These are phyloP conservation scores for Muscicapa adusta DNA, from an alignment of 2,113 vertebrate genomes.

Conservation along the genomic window DNA sequence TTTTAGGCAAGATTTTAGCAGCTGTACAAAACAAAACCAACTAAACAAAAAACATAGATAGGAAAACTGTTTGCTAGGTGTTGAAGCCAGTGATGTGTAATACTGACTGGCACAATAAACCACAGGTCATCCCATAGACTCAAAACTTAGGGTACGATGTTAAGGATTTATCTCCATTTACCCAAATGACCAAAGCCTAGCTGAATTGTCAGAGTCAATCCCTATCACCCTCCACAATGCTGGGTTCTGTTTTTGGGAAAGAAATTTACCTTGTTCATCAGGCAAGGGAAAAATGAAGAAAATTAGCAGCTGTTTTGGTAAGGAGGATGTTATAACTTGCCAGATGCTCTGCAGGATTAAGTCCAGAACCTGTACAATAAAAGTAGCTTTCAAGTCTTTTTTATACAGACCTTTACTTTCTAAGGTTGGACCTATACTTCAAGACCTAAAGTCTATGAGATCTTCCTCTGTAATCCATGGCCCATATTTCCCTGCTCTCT, in stretches of 20 bases:
- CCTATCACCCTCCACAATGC: rapidly evolving
- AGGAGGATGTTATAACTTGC: background rate
- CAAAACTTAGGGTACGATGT: background rate
- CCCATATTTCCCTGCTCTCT: background rate
- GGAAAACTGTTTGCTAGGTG: background rate
- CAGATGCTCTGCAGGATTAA: background rate
- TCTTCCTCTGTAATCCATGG: background rate
- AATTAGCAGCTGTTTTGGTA: background rate
- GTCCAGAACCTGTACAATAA: background rate
- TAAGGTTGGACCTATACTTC: background rate
- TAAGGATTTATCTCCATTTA: background rate
- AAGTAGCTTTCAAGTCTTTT: background rate
- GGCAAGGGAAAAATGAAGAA: background rate
- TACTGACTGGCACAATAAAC: background rate
- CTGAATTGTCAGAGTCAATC: background rate
- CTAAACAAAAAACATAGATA: background rate
- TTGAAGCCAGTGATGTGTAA: background rate
- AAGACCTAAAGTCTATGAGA: background rate
- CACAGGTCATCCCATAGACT: background rate
- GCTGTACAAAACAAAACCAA: background rate
- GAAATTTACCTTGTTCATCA: background rate
- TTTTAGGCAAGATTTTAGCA: background rate
- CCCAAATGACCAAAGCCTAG: background rate
- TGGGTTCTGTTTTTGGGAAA: background rate
- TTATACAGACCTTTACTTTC: background rate